Evolutionary conservation across 1,140 invertebrate species (phyloP), one percentile per base, ranked within the genome.

Genomic region (Zaprionus kolodkinae): DNA sequence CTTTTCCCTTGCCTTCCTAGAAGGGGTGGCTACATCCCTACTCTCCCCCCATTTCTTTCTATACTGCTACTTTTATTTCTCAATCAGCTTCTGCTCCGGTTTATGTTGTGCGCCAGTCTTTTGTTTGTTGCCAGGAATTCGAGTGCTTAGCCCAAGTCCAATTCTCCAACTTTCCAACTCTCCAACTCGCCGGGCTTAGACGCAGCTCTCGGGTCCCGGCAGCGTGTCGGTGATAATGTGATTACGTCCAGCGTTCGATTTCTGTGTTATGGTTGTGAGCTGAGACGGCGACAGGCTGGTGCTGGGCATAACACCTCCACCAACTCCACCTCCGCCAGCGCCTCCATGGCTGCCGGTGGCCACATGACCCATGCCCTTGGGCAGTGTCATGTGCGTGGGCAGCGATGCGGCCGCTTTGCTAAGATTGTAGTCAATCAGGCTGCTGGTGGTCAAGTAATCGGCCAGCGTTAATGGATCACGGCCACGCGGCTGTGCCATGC

Each of bases 131-230:
- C 81, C 81, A 84, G 73, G 80, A 78, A 76, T 78, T 68, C 50
- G 65, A 74, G 56, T 54, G 65, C 55, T 57, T 38, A 13, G 61
- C 9, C 7, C 25, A 43, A 10, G 21, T 50, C 45, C 45, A 30
- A 30, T 30, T 30, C 27, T 30, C 27, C 27, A 27, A 27, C 25
- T 4, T 4, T 27, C 25, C 25, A 6, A 30, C 27, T 30, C 27
- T 30, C 27, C 3, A 50, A 50, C 45, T 50, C 10, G 45, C 56
- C n/a, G 21, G 64, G 69, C 64, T 95, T 95, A 96, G 84, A 96
- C 95, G 93, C 95, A 96, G 94, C 95, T 96, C 92, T 96, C 95
- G 54, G 95, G 95, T 69, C 95, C 95, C 43, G 95, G 95, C 93
- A 96, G 95, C 38, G 95, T 95, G 85, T 96, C 95, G 55, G 95